Evolutionary conservation across 2,797 vertebrate genomes (phyloP).

Genomic region (Sciaenops ocellatus): DNA sequence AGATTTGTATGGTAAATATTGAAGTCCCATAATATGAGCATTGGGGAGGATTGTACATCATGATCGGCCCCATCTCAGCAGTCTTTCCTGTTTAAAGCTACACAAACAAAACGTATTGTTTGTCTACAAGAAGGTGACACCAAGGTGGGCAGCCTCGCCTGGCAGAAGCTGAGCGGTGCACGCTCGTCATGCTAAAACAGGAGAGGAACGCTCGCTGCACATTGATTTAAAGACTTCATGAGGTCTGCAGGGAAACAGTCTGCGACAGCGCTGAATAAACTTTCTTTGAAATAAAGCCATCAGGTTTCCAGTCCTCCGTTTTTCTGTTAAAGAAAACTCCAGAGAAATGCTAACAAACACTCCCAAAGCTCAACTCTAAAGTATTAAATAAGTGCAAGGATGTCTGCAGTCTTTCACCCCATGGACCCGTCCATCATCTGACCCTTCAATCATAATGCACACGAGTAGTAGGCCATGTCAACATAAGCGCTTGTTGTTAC

Average conservation of each 20-base stretch:
- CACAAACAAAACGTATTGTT: background rate
- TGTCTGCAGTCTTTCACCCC: background rate
- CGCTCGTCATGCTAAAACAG: conserved; percentile 2
- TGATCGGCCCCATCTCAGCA: background rate
- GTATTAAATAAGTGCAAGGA: conserved; percentile 4
- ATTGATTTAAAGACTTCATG: conserved; percentile 18
- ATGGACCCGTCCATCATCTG: background rate
- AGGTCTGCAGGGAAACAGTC: background rate
- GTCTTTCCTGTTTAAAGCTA: background rate
- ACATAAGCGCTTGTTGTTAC: conserved; percentile 79
- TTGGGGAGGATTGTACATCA: background rate
- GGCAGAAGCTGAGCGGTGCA: background rate
- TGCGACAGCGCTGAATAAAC: background rate
- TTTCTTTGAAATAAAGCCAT: background rate
- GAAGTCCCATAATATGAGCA: too few species aligned
- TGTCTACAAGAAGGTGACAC: background rate
- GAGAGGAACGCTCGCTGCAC: background rate
- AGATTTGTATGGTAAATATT: background rate
- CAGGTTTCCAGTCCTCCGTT: background rate
- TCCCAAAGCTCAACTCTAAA: background rate
- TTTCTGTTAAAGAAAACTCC: conserved; percentile 6
- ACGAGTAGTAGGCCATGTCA: background rate
- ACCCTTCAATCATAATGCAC: background rate
- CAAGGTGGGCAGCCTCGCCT: background rate
- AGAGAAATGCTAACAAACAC: conserved; percentile 1